A percentile compares a stretch with the other conserved stretches of the same genome.
Evolutionary conservation across 2,888 invertebrate genomes (phyloP).

Genomic region (Busseola fusca): DNA sequence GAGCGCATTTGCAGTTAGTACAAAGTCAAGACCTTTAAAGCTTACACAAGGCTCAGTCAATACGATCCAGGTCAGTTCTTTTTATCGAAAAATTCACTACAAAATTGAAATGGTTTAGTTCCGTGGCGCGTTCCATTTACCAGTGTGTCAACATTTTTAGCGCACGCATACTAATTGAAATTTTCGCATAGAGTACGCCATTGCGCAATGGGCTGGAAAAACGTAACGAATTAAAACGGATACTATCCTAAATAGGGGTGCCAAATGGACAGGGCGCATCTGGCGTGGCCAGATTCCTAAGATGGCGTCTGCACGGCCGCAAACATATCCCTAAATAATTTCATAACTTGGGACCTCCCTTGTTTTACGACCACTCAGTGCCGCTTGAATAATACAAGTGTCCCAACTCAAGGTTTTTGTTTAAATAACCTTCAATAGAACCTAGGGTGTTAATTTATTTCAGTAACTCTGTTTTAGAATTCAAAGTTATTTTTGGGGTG

Average conservation of each 20-base stretch:
- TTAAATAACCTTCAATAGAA: slow-evolving; percentile 18
- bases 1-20: slow-evolving; percentile 20
- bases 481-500: slow-evolving; percentile 25
- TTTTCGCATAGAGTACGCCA: slow-evolving; percentile 38
- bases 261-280: slow-evolving; percentile 46
- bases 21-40: slow-evolving; percentile 22
- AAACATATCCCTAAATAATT: slow-evolving; percentile 57
- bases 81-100: slow-evolving; percentile 42
- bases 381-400: slow-evolving; percentile 47
- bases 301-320: slow-evolving; percentile 56
- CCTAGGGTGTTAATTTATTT: slow-evolving; percentile 30
- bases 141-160: slow-evolving; percentile 41
- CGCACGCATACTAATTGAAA: slow-evolving; percentile 45
- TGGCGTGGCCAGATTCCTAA: slow-evolving; percentile 50
- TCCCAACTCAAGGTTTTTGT: slow-evolving; percentile 30
- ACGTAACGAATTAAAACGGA: slow-evolving; percentile 46
- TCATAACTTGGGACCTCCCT: slow-evolving; percentile 49
- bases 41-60: slow-evolving; percentile 40
- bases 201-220: slow-evolving; percentile 42
- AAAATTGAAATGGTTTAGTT: slow-evolving; percentile 30
- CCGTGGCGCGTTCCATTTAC: slow-evolving; percentile 42
- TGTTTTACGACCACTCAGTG: slow-evolving; percentile 59
- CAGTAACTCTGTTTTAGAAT: slow-evolving; percentile 33
- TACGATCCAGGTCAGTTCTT: slow-evolving; percentile 34
- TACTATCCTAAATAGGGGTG: slow-evolving; percentile 41